These are phyloP conservation scores for Drosophila azteca DNA, from an alignment of 1,140 invertebrate genomes.

Conservation along the genomic window DNA sequence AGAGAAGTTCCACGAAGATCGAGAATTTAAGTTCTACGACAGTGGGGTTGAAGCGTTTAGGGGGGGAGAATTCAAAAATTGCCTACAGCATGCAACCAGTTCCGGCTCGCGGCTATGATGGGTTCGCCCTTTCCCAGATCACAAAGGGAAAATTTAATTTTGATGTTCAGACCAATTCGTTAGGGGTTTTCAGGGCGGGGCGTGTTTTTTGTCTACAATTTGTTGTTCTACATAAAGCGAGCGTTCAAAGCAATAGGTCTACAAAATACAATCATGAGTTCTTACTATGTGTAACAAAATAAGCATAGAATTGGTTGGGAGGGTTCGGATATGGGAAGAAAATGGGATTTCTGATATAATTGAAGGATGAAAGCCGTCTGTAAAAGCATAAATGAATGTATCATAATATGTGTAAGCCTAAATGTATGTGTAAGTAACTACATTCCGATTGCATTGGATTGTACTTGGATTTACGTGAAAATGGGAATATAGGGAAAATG, in stretches of 20 bases:
- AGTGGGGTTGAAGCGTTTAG: slow-evolving; percentile 17
- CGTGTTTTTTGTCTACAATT: background rate
- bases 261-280: slow-evolving; percentile 14
- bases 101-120: background rate
- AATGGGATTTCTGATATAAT: no score
- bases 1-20: background rate
- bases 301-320: background rate
- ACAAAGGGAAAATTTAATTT: background rate
- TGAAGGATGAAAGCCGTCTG: background rate
- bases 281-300: background rate
- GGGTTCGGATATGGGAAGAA: background rate
- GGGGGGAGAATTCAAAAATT: slow-evolving; percentile 12
- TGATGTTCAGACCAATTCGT: slow-evolving; percentile 1
- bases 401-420: slow-evolving; percentile 13
- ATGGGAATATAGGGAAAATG: background rate
- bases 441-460: slow-evolving; percentile 11
- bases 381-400: slow-evolving; percentile 1
- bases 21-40: background rate
- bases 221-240: slow-evolving; percentile 33
- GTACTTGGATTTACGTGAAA: slow-evolving; percentile 4
- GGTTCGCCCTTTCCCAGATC: background rate
- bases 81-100: slow-evolving; percentile 68
- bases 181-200: background rate
- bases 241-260: slow-evolving; percentile 28
- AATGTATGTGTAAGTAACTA: slow-evolving; percentile 25